Evolutionary conservation across 2,797 vertebrate species (phyloP).

Genomic region (Phoxinus dragarum): DNA sequence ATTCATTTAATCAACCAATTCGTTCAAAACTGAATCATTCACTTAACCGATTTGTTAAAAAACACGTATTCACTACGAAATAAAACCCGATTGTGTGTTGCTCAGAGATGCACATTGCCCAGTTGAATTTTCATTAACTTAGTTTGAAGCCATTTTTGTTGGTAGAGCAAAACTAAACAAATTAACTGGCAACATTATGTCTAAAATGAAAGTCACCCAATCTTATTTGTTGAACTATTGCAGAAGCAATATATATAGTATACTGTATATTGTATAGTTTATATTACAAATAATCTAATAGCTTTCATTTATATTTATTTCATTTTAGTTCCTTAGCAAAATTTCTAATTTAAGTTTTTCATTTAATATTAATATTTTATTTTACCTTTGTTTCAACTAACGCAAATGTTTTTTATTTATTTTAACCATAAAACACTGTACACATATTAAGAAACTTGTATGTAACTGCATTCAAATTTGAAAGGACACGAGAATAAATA

Average conservation of each 20-base stretch:
- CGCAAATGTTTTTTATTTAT: no score
- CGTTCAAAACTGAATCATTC: neutral
- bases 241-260: neutral
- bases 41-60: neutral
- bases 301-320: neutral
- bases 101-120: neutral
- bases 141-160: neutral
- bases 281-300: no score
- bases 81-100: neutral
- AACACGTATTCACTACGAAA: neutral
- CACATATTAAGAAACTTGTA: neutral
- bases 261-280: no score
- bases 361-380: no score
- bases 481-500: neutral
- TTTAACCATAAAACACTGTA: neutral
- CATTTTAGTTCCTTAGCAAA: neutral
- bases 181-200: neutral
- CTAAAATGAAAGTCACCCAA: neutral
- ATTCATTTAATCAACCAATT: neutral
- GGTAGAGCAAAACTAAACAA: neutral
- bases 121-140: neutral
- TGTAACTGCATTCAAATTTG: neutral
- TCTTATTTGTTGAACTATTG: neutral
- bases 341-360: neutral
- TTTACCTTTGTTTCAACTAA: neutral